Evolutionary conservation across 2,888 invertebrate species (phyloP), one percentile per base, ranked within the genome.

Genomic region (Leptopterna dolabrata): DNA sequence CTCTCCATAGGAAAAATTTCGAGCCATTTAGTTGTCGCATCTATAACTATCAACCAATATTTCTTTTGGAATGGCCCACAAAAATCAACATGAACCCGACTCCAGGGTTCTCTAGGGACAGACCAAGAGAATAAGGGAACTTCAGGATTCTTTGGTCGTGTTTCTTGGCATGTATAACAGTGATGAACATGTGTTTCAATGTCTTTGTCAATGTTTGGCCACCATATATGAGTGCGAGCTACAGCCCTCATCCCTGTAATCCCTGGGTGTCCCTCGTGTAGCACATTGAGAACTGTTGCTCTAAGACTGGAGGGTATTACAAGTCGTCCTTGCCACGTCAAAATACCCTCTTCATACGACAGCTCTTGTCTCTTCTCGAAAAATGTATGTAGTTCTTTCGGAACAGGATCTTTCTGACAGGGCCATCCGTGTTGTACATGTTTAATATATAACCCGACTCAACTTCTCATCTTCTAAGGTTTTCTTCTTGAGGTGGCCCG

Each of bases 11-110:
- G n/a, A n/a, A n/a, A n/a, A n/a, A n/a, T n/a, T n/a, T n/a, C n/a
- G n/a, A n/a, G n/a, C n/a, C n/a, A n/a, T n/a, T n/a, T n/a, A n/a
- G n/a, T n/a, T n/a, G n/a, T n/a, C n/a, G n/a, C n/a, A n/a, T n/a
- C n/a, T n/a, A n/a, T 11, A 71, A n/a, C n/a, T n/a, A n/a, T 88
- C 89, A 24, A 88, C 63, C 45, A 89, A 90, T 87, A 90, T n/a
- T n/a, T n/a, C n/a, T n/a, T n/a, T n/a, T n/a, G n/a, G n/a, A n/a
- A n/a, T n/a, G n/a, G n/a, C n/a, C n/a, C n/a, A n/a, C n/a, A n/a
- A n/a, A n/a, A n/a, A n/a, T n/a, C 90, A 7, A 88, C 87, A 85
- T 90, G 90, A 0, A 90, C 88, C 3, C 90, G 81, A 0, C 55
- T 73, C 90, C 90, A 90, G 19, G 87, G 86, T 19, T 76, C 87